Evolutionary conservation across 2,797 vertebrate species (phyloP).

Genomic region (Lindbergichthys nudifrons): DNA sequence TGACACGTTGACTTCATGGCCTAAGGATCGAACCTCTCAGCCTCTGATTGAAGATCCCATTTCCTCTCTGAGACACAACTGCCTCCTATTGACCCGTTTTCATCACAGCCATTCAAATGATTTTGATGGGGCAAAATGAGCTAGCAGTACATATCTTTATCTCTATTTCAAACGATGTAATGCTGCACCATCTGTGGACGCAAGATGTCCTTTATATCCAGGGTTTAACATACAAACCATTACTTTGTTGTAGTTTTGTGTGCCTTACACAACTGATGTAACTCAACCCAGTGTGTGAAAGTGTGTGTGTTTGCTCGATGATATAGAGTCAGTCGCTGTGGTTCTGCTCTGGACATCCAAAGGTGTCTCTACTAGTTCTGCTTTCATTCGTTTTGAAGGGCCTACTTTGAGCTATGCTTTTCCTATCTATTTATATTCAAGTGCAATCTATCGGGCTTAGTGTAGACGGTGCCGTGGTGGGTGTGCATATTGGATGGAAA

Average conservation of each 20-base stretch:
- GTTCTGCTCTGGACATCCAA: conserved; percentile 30
- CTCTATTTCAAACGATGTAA: no score
- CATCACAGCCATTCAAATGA: no score
- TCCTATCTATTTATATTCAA: conserved; percentile 78
- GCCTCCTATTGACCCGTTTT: no score
- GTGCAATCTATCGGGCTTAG: conserved; percentile 68
- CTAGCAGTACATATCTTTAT: no score
- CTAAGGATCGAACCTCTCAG: no score
- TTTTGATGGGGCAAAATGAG: no score
- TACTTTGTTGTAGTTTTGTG: not conserved
- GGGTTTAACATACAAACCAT: no score
- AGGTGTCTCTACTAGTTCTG: conserved; percentile 52
- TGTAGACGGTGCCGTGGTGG: conserved; percentile 59
- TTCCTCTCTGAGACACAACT: no score
- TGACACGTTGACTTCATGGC: no score
- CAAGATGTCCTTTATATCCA: no score
- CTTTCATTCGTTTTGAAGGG: conserved; percentile 69
- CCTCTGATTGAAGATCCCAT: no score
- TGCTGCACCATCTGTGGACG: no score
- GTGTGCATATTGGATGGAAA: conserved; percentile 62
- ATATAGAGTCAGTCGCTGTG: conserved; percentile 10
- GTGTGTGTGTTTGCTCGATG: not conserved
- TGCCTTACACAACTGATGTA: not conserved
- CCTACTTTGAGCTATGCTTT: conserved; percentile 60
- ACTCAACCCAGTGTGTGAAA: not conserved